Evolutionary conservation across 2,113 vertebrate genomes (phyloP), one percentile per base, ranked within the genome.

Genomic region (Lates calcarifer): DNA sequence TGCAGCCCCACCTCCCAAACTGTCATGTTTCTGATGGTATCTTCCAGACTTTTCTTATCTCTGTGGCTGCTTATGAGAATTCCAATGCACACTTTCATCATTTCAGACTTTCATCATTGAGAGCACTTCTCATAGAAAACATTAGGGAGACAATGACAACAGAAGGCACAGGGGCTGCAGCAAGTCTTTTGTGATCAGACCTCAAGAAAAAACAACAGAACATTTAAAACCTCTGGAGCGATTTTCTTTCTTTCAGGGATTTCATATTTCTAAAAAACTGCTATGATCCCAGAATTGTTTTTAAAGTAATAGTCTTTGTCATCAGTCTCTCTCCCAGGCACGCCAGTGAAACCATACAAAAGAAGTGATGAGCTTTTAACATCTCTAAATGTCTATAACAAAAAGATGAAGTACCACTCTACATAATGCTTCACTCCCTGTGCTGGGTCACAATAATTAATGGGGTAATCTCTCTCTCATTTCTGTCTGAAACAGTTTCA

Each of bases 341-440:
- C 3, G 1, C 6, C 5, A n/a, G 20, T 41, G n/a, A 60, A 82
- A 56, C 24, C 28, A 24, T 0, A 63, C 65, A 53, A 60, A 73
- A 74, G 10, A 73, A 33, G 9, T 15, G 43, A 66, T 79, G 76
- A 76, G 57, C 73, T 81, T 70, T 77, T 56, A 74, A 80, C 35
- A 57, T 79, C 55, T 72, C n/a, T 17, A 74, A 81, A 60, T 66
- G 5, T 76, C 29, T 79, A 1, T 22, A 76, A 77, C 41, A 22
- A 65, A 77, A 66, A 65, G 29, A 86, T 79, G 39, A 79, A 83
- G 72, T 11, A 33, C 22, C 84, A 56, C 63, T 81, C 58, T 15
- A 20, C 39, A 80, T 45, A 63, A 69, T 51, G 68, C 60, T 55
- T 24, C 20, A n/a, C n/a, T 73, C 62, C 22, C 14, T 4, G 1